Evolutionary conservation across 1,140 invertebrate genomes (phyloP).

Genomic region (Zaprionus taronus): DNA sequence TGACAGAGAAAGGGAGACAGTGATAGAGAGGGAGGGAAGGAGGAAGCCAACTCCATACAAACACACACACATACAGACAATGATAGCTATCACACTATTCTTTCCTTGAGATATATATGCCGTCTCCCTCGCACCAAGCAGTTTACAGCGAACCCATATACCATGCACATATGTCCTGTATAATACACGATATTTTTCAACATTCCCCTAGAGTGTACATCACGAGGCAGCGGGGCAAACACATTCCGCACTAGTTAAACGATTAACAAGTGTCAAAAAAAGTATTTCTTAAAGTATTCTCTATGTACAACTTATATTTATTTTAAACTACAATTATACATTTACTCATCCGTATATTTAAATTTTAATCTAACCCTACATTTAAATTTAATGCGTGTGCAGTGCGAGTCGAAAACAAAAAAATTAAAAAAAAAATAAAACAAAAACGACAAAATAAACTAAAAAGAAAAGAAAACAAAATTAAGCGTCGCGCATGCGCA

Average conservation of each 20-base stretch:
- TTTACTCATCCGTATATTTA: constrained; percentile 39
- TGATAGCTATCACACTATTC: neutral
- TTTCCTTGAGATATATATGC: constrained; percentile 7
- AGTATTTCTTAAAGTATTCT: constrained; percentile 59
- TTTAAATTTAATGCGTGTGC: constrained; percentile 17
- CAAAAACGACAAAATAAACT: neutral
- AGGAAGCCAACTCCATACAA: neutral
- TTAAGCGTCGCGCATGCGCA: constrained; percentile 15
- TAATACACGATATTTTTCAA: constrained; percentile 8
- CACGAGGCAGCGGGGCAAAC: constrained; percentile 42
- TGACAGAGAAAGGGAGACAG: neutral
- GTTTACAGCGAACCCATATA: constrained; percentile 17
- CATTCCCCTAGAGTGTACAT: constrained; percentile 25
- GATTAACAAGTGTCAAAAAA: constrained; percentile 49
- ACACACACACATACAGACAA: constrained; percentile 14
- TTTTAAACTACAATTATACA: constrained; percentile 18
- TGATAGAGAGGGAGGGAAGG: neutral
- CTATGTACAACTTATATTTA: constrained; percentile 40
- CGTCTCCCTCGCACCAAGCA: constrained; percentile 22
- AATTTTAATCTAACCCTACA: neutral
- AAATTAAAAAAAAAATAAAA: constrained; percentile 18
- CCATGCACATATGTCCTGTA: neutral
- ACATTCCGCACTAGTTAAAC: constrained; percentile 49
- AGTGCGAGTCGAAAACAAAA: constrained; percentile 19
- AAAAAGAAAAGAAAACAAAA: neutral